Evolutionary conservation across 30 jellyfish, hydroid and myxozoan genomes (phyloP).

Genomic region (Turritopsis dohrnii): DNA sequence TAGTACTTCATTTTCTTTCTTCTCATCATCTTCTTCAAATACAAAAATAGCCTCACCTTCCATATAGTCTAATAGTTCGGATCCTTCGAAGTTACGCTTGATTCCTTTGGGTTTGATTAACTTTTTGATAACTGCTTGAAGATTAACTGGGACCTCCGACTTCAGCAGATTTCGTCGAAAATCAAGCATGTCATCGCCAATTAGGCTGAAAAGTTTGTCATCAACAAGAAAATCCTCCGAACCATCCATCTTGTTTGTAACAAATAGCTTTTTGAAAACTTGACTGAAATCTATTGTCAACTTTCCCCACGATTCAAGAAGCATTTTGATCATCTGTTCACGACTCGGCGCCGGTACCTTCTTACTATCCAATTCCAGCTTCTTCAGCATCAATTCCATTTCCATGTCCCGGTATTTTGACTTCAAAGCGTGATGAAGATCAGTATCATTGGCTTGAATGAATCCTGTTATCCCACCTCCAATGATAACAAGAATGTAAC

Average conservation of each 20-base stretch:
- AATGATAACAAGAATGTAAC: too few relatives aligned
- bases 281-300: too few relatives aligned
- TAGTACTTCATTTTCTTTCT: slow-evolving; percentile 27
- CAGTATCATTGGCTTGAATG: too few relatives aligned
- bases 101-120: slow-evolving; percentile 39
- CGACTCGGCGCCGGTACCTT: too few relatives aligned
- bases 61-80: slow-evolving; percentile 23
- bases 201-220: slow-evolving; percentile 32
- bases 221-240: slow-evolving; percentile 30
- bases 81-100: slow-evolving; percentile 29
- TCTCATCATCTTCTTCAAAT: slow-evolving; percentile 16
- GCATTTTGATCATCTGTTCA: slow-evolving; percentile 38
- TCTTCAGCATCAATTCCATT: too few relatives aligned
- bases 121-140: slow-evolving; percentile 20
- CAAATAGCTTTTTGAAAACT: too few relatives aligned
- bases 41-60: slow-evolving; percentile 34
- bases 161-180: slow-evolving; percentile 30
- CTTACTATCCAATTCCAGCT: too few relatives aligned
- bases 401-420: too few relatives aligned
- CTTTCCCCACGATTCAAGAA: slow-evolving; percentile 30
- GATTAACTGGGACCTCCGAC: not conserved
- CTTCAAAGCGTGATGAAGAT: too few relatives aligned
- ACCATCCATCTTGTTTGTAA: too few relatives aligned
- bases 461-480: too few relatives aligned
- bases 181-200: slow-evolving; percentile 34